Evolutionary conservation across 2,797 vertebrate species (phyloP), one percentile per base, ranked within the genome.

Genomic region (Clarias pachynema): DNA sequence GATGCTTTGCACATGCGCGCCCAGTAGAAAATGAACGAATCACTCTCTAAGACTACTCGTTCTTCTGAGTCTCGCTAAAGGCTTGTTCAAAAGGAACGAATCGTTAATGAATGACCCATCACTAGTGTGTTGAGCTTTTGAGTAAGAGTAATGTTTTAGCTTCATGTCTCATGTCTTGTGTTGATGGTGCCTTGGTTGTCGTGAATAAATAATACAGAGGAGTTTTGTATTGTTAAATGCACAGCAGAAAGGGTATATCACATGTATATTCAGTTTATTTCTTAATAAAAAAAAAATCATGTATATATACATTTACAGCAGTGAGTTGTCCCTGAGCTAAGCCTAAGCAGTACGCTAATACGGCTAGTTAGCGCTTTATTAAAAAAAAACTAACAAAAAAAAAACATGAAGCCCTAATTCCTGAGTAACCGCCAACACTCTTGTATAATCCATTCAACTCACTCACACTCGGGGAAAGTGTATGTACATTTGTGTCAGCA

Each of bases 131-230:
- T 37, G 75, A 79, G 20, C 37, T 49, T 5, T 26, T 29, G n/a
- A 26, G 24, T 66, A 29, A 53, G n/a, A n/a, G 37, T 53, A 22
- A 66, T 3, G 62, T 53, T 79, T 79, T 37, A 62, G 31, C 56
- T 40, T 34, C 16, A 57, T 40, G 75, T 34, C 56, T 78, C 29
- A 22, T 81, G 79, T 81, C 8, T 53, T 40, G 63, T 68, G 79
- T 68, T 68, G 9, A 31, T 53, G 37, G 15, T 16, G 18, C 10
- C 31, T 31, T 2, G 29, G 75, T 34, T 59, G 53, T 81, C 80
- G 89, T 90, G 87, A 91, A 90, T 89, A 89, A 88, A 87, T 88
- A 29, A 90, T 37, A 59, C 15, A 16, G 8, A 15, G 18, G 22
- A 57, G 65, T 24, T 49, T 7, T 26, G 7, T 62, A 18, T 9